Evolutionary conservation across 2,888 invertebrate genomes (phyloP), one percentile per base, ranked within the genome.

Genomic region (Oligia latruncula): DNA sequence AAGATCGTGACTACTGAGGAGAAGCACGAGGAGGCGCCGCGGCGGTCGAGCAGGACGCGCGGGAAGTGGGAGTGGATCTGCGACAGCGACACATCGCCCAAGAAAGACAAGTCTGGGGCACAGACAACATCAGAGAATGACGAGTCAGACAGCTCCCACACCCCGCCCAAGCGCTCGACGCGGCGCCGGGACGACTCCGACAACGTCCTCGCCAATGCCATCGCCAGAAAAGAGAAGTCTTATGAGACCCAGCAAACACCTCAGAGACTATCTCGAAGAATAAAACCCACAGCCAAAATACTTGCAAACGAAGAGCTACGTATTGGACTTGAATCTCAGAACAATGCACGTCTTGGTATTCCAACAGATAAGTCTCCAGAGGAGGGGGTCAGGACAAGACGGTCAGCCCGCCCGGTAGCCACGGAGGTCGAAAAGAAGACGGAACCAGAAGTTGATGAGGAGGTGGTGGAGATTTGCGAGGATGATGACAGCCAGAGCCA

Each of bases 191-290:
- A 97, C 87, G 98, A 98, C 88, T 97, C 95, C 67, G 97, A 97
- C 83, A 98, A 98, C 72, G 97, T 98, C 55, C 93, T 98, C 43
- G 98, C 98, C 83, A 97, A 97, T 93, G 98, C 98, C 17, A 98
- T 98, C 89, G 98, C 98, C 1, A 96, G 98, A 23, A 98, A 98
- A 91, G 98, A 98, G 92, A 98, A 98, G 88, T 97, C 97, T 0
- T 98, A 98, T 88, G 97, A 97, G 88, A 88, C 89, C 2, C 91
- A 95, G 8, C 93, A 95, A 23, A 84, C 90, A 5, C 91, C 94
- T 3, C 95, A 95, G 77, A 90, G 96, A 29, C 84, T 94, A 15
- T 95, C 95, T 1, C 96, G 98, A 8, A 97, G 97, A 77, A 97
- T 98, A 75, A 98, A 98, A 91, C 98, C 98, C 13, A 98, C 98